Conservation (phyloP, 2,113 vertebrate genomes). For the Tachuris rubrigastra region DNA sequence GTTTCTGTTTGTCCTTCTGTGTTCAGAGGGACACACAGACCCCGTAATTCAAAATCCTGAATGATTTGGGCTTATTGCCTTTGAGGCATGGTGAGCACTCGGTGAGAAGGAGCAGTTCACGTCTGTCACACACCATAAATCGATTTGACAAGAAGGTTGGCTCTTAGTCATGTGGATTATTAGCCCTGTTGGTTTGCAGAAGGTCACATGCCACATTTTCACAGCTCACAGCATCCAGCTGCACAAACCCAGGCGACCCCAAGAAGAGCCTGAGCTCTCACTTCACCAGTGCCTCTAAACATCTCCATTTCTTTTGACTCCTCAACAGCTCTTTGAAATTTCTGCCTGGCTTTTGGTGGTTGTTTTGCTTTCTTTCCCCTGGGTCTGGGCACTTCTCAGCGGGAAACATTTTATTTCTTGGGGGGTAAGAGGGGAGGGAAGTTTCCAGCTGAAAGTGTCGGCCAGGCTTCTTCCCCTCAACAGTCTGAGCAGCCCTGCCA, state of each 20-base stretch:
- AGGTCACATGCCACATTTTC: background rate
- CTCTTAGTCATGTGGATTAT: background rate
- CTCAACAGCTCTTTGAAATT: background rate
- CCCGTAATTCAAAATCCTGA: background rate
- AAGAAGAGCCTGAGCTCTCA: background rate
- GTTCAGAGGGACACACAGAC: background rate
- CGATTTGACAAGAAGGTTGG: background rate
- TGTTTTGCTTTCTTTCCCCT: background rate
- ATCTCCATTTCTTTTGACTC: background rate
- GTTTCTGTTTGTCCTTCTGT: background rate
- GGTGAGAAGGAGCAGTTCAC: background rate
- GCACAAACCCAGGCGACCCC: rapidly evolving
- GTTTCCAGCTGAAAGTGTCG: background rate
- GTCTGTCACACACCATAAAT: background rate
- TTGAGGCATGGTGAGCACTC: background rate
- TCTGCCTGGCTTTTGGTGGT: background rate
- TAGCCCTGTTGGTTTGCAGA: background rate
- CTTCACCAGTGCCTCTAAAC: background rate
- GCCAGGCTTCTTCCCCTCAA: background rate
- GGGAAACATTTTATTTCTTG: background rate
- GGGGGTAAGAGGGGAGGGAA: too few relatives aligned
- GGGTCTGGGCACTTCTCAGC: background rate
- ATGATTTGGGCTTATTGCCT: background rate
- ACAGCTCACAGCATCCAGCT: background rate
- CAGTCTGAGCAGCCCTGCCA: background rate